Evolutionary conservation across 1,140 invertebrate species (phyloP), one percentile per base, ranked within the genome.

Genomic region (Heterodera carotae): DNA sequence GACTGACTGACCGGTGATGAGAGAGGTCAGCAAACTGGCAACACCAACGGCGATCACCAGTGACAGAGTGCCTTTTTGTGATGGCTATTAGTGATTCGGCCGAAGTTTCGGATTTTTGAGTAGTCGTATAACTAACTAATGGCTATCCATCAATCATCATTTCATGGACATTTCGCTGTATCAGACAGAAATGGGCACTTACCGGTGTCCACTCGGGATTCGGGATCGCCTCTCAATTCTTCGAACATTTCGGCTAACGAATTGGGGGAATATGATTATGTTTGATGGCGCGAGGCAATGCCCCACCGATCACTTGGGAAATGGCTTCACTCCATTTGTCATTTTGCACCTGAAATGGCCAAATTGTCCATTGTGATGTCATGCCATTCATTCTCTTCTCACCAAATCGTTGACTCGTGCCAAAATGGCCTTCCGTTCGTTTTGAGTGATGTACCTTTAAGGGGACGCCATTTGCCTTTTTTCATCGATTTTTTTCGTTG

Each of bases 21-120:
- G 69, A 31, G 84, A 70, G 4, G 85, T 87, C 4, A 88, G 53
- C 6, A 81, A 69, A 62, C 83, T 78, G 56, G 85, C 85, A 48
- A 86, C 75, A 2, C 83, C 83, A 29, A 87, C 86, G 25, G 85
- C 85, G 25, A 85, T 76, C 18, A 87, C 75, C 33, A 87, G 76
- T 12, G 84, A 85, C 62, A 86, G 56, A 22, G 85, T 86, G 67
- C 82, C 72, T 74, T 31, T 62, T 27, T 8, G 12, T 2, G 36
- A 15, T 5, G 36, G 31, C 10, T 7, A 27, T 18, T 6, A 62
- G 7, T 62, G 60, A 31, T 10, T 62, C 22, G 60, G 2, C 18
- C 60, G 31, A 56, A 53, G 8, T 69, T 29, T 56, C 48, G 48
- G 22, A 4, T 1, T 43, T 43, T 43, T 2, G 39, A 25, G 12